Evolutionary conservation across 2,797 vertebrate species (phyloP), one percentile per base, ranked within the genome.

Genomic region (Rhinella marina): DNA sequence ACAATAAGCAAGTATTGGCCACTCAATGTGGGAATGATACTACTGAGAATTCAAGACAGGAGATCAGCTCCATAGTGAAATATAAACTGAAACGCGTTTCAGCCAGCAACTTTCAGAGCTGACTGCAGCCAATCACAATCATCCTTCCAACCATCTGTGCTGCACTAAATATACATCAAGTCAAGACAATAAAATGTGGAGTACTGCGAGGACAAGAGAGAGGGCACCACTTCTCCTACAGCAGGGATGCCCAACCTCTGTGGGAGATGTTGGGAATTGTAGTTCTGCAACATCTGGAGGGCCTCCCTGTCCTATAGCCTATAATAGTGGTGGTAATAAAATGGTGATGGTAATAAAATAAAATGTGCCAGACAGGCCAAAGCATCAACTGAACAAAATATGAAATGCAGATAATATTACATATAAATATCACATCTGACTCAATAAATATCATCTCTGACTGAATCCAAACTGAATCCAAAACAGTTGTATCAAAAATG

Each of bases 111-210:
- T 6, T 66, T 56, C 54, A 80, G 70, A 25, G 21, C 19, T n/a
- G 29, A 27, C 59, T 75, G 57, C 70, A 78, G 85, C 64, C 80
- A 89, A 86, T 82, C 27, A 78, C 66, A 83, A 76, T 29, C 29
- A 72, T 32, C 29, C 72, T n/a, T 32, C 16, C 50, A 78, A 86
- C 80, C 80, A 89, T 89, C 80, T 89, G 88, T 25, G 32, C 19
- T 86, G 21, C 54, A 82, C 21, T 41, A 66, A 78, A 70, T 27
- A 86, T 89, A 86, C 82, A 66, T 73, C 57, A 59, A 62, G 70
- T 83, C 84, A 89, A 32, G 76, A 77, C 80, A 86, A 78, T 50
- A 61, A 84, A 86, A 89, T 89, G 79, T 52, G 41, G n/a, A 76
- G 29, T 56, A 23, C 32, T 85, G 66, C 4, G 23, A 56, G 66